These are phyloP conservation scores for Sphaeridia pumilis DNA, from an alignment of 2,888 invertebrate species.

Conservation along the genomic window DNA sequence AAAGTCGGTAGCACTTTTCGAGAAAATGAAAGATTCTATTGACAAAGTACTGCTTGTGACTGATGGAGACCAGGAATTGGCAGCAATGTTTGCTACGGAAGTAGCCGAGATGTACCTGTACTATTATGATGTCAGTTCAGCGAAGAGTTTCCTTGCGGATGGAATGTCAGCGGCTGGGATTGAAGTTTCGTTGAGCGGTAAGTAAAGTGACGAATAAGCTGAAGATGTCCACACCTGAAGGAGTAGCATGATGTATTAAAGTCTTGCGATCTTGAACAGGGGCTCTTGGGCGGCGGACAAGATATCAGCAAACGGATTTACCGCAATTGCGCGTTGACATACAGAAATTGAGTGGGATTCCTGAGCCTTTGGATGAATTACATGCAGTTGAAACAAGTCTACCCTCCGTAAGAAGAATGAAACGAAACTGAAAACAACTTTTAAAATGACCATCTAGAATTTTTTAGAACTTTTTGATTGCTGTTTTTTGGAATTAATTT, in stretches of 20 bases:
- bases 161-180: constrained; percentile 55
- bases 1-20: constrained; percentile 45
- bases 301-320: constrained; percentile 66
- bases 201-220: constrained; percentile 1
- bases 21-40: constrained; percentile 1
- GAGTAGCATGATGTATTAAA: neutral
- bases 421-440: neutral
- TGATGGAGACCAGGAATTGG: constrained; percentile 17
- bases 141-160: constrained; percentile 53
- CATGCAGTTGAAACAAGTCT: neutral
- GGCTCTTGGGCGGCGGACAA: constrained; percentile 77
- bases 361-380: neutral
- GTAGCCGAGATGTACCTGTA: constrained; percentile 55
- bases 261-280: constrained; percentile 44
- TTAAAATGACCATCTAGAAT: neutral
- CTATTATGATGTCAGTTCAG: constrained; percentile 60
- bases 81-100: constrained; percentile 47
- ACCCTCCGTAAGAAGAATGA: neutral
- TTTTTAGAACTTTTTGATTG: neutral
- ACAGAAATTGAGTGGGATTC: too few relatives aligned
- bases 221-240: neutral
- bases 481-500: constrained; percentile 17
- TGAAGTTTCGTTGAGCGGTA: constrained; percentile 57
- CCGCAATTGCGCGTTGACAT: constrained; percentile 71
- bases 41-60: neutral